Conservation (phyloP, 2,888 invertebrate genomes). For the Monoplex corrugatus region DNA sequence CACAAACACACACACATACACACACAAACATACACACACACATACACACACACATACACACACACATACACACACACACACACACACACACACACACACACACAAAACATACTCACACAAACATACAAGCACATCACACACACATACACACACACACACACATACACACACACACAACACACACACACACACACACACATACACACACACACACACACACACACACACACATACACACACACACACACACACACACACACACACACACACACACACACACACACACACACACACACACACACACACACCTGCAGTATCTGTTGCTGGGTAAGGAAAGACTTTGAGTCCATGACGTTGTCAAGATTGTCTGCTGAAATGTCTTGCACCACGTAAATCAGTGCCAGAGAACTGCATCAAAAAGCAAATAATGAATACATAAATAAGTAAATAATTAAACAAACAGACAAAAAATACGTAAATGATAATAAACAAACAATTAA, state of each 20-base stretch:
- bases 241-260: too few relatives aligned
- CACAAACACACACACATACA: background rate
- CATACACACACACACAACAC: background rate
- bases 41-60: too few relatives aligned
- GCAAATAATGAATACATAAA: background rate
- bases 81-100: too few relatives aligned
- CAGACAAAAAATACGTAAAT: background rate
- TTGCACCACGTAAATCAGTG: constrained; percentile 49
- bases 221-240: too few relatives aligned
- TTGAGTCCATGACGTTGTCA: constrained; percentile 44
- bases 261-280: too few relatives aligned
- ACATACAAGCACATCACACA: background rate
- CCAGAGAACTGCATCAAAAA: constrained; percentile 42
- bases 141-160: background rate
- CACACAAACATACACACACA: too few relatives aligned
- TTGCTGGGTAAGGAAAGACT: constrained; percentile 47
- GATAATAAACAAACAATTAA: background rate
- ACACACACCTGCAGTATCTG: constrained; percentile 48
- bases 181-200: background rate
- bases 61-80: too few relatives aligned
- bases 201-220: too few relatives aligned
- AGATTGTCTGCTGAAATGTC: constrained; percentile 46
- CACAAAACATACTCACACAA: too few relatives aligned
- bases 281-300: too few relatives aligned
- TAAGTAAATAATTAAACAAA: background rate